Percentiles rank a stretch among this genome's conserved stretches.
These are phyloP conservation scores for Takifugu ocellatus DNA, from an alignment of 2,797 vertebrate species.

Conservation along the genomic window DNA sequence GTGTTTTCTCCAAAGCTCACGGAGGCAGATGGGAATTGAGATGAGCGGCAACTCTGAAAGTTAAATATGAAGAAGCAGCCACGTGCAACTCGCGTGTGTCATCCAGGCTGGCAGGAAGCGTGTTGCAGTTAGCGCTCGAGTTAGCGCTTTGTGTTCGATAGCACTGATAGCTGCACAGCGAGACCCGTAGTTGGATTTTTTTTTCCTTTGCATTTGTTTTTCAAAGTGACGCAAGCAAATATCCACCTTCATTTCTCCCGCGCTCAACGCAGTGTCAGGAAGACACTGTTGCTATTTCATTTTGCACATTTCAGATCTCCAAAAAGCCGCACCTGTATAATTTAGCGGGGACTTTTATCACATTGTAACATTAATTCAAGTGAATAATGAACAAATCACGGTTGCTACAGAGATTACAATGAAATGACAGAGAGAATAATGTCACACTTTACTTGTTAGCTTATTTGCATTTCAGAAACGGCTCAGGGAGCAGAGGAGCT, in stretches of 20 bases:
- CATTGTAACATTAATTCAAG: slow-evolving; percentile 20
- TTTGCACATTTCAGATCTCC: background rate
- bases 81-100: too few species aligned
- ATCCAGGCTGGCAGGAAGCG: too few species aligned
- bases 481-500: slow-evolving; percentile 36
- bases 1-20: background rate
- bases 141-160: too few species aligned
- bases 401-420: slow-evolving; percentile 24
- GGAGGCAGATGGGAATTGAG: too few species aligned
- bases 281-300: background rate
- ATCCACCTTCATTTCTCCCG: too few species aligned
- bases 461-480: slow-evolving; percentile 42
- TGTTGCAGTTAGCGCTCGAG: too few species aligned
- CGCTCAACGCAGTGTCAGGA: background rate
- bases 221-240: background rate
- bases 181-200: too few species aligned
- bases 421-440: slow-evolving; percentile 37
- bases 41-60: too few species aligned
- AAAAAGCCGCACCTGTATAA: background rate
- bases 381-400: slow-evolving; percentile 24
- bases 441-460: slow-evolving; percentile 40
- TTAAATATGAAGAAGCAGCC: too few species aligned
- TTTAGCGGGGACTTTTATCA: slow-evolving; percentile 12
- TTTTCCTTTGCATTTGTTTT: too few species aligned
- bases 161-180: too few species aligned